Evolutionary conservation across 2,888 invertebrate species (phyloP), one percentile per base, ranked within the genome.

Genomic region (Platypus cylindrus): DNA sequence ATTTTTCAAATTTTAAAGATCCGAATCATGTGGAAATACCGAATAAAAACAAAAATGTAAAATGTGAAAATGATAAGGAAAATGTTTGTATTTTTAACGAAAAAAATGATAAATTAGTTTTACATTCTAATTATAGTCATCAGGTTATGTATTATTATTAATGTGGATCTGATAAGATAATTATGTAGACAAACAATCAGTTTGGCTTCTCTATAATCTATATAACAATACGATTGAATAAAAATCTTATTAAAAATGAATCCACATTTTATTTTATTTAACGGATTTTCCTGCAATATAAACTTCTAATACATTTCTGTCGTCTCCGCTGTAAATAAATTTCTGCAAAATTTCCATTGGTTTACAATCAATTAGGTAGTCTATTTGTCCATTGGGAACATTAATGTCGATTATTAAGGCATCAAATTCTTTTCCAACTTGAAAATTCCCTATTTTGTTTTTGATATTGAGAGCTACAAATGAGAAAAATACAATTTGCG

Each of bases 381-480:
- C 72, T 13, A 71, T 58, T 8, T 42, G 34, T 5, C 71, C 64
- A 8, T 58, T 54, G 9, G 57, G 37, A 9, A 62, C 52, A 46
- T 67, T 66, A n/a, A 78, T 65, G 50, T 87, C 79, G 17, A 91
- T 63, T 1, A 87, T 49, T 0, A 93, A 62, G 0, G 89, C 90
- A 65, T 93, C 93, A 50, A 93, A 89, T 36, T 84, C 75, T 58
- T 91, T 90, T 13, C 84, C 86, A 3, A 72, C 58, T 45, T 69
- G 65, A 49, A 93, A 85, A 61, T 78, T 87, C 11, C 91, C 91
- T 31, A 83, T 74, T 50, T 71, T 65, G 25, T 77, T 58, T n/a
- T 76, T 77, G 44, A 90, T 54, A 2, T 73, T 68, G 24, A 91
- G 64, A 15, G 84, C 90, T 81, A 67, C 34, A 40, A 40, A 37